Conservation (phyloP, 2,888 invertebrate genomes). For the Brachylomia viminalis region DNA sequence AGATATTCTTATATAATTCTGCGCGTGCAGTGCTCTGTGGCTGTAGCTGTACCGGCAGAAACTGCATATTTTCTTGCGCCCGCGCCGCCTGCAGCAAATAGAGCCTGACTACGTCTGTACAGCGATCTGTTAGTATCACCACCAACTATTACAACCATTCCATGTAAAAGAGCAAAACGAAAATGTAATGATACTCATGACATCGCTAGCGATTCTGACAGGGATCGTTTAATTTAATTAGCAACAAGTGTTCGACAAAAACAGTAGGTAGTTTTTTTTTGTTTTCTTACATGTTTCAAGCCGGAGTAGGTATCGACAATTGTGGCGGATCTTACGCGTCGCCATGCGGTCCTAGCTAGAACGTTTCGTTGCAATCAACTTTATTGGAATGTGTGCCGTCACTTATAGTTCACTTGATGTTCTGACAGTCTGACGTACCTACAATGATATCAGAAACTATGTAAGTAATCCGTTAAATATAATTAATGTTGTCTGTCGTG, state of each 20-base stretch:
- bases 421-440: constrained; percentile 31
- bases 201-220: constrained; percentile 60
- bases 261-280: constrained; percentile 47
- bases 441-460: constrained; percentile 31
- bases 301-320: constrained; percentile 49
- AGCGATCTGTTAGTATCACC: constrained; percentile 38
- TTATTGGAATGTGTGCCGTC: constrained; percentile 34
- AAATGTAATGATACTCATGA: constrained; percentile 61
- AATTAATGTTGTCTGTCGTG: constrained; percentile 57
- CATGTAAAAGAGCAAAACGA: constrained; percentile 50
- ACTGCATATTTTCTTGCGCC: constrained; percentile 48
- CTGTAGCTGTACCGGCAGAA: constrained; percentile 30
- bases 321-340: constrained; percentile 41
- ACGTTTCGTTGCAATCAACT: constrained; percentile 39
- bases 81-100: constrained; percentile 50
- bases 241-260: constrained; percentile 63
- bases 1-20: constrained; percentile 15
- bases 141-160: constrained; percentile 42
- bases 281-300: constrained; percentile 37
- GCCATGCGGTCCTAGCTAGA: constrained; percentile 15
- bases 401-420: constrained; percentile 24
- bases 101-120: constrained; percentile 51
- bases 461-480: constrained; percentile 58
- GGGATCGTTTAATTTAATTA: constrained; percentile 72
- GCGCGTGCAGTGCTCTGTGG: constrained; percentile 26